Base-by-base conservation (phyloP, 2,797 vertebrate species). In the Eulemur coronatus region DNA sequence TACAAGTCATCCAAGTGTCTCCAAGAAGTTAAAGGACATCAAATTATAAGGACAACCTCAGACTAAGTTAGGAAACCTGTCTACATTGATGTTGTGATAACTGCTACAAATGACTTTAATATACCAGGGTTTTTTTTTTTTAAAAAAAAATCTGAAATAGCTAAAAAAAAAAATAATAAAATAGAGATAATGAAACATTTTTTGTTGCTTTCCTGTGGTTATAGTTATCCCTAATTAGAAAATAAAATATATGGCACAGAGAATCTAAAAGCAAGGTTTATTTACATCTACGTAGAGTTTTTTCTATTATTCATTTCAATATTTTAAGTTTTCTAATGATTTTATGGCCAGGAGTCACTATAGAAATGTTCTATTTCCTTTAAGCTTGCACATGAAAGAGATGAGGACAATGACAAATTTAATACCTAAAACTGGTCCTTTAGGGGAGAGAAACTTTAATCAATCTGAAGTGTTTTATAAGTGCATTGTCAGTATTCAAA, bases 241-340 rank as follows among this genome's bases (percentile, higher is more conserved):
- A 73, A 96, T 81, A 86, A 88, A 95, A 14, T 10, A 61, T 43
- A 79, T 63, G 63, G 35, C 73, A 75, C 28, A 93, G 2, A 95
- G 52, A 91, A 93, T 35, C 57, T 75, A 85, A 95, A 95, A 89
- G 22, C n/a, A 86, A 95, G 1, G 7, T 59, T 78, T 88, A 70
- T 86, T 94, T 73, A 78, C 5, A 89, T 94, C 22, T 93, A 33
- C 14, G 59, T 30, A 52, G 17, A 10, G 8, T 86, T 90, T 95
- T 94, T 80, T 46, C 63, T 33, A 94, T 38, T 1, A 69, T 59
- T 73, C n/a, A 84, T 73, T 91, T 96, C 61, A 94, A 89, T 91
- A 81, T 92, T 87, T 96, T 80, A 24, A 78, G 76, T 86, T 93
- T 93, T 93, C 41, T 69, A 76, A 84, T 69, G 22, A 93, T 59